Percentiles rank a stretch among this genome's conserved stretches.
Conservation (phyloP, 1,140 invertebrate species). For the Heliconius hewitsoni region DNA sequence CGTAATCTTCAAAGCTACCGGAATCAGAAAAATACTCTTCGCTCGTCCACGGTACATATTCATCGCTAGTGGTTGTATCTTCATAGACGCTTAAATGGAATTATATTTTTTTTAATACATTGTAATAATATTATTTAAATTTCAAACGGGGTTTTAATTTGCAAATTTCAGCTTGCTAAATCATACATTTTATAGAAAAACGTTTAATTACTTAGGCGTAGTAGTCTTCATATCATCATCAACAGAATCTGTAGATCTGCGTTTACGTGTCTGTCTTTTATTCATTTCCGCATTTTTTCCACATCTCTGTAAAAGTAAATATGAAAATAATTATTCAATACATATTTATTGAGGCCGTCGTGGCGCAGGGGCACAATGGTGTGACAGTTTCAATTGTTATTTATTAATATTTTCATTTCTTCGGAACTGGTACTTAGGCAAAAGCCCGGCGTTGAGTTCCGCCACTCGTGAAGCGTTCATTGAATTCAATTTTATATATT, state of each 20-base stretch:
- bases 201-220: slow-evolving; percentile 20
- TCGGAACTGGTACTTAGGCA: too few relatives aligned
- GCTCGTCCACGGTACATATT: slow-evolving; percentile 46
- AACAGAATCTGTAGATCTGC: slow-evolving; percentile 51
- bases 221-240: slow-evolving; percentile 27
- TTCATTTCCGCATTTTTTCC: slow-evolving; percentile 39
- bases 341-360: not conserved
- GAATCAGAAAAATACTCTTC: slow-evolving; percentile 59
- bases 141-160: too few relatives aligned
- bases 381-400: too few relatives aligned
- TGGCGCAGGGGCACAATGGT: too few relatives aligned
- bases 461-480: too few relatives aligned
- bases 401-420: too few relatives aligned
- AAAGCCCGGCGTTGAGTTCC: too few relatives aligned
- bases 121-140: not conserved
- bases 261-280: slow-evolving; percentile 71
- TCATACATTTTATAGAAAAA: not conserved
- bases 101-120: not conserved
- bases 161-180: too few relatives aligned
- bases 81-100: slow-evolving; percentile 37
- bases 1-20: slow-evolving; percentile 59
- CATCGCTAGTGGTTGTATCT: slow-evolving; percentile 54
- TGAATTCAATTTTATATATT: too few relatives aligned
- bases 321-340: not conserved
- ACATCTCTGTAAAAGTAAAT: slow-evolving; percentile 48